Evolutionary conservation across 2,113 vertebrate genomes (phyloP), one percentile per base, ranked within the genome.

Genomic region (Pygoscelis antarcticus): DNA sequence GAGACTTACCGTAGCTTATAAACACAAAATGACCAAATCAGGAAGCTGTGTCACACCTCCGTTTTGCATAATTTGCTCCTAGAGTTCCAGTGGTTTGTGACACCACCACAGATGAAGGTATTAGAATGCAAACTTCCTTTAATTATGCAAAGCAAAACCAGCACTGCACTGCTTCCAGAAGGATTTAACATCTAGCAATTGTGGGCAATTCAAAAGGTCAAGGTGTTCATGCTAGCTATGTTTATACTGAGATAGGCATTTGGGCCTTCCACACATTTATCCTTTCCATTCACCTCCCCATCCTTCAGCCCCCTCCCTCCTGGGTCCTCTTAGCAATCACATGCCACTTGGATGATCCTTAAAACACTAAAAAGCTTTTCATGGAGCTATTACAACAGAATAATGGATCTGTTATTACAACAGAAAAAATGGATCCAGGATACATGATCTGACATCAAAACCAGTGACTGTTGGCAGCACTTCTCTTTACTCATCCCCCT

Each of bases 21-120:
- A 69, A n/a, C 13, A 82, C 58, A 93, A 87, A 92, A 78, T 82
- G 17, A 79, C 70, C 86, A 70, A 71, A 86, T 83, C 93, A 96
- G 96, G 91, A 95, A 90, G 90, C 55, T 94, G 91, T 83, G 77
- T 92, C 94, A 97, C 42, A 32, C 23, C 84, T 91, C 36, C 16
- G 38, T 64, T 92, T 96, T 60, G 74, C 60, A 68, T 96, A 94
- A 96, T 82, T 95, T 87, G 22, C 69, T 87, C 61, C 76, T 62
- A 85, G 88, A 85, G n/a, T 76, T 93, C 65, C 90, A 40, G 83
- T 1, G 34, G 65, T 60, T 97, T 93, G 64, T 81, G 83, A 84
- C 78, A 76, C 49, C 36, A 44, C 57, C 29, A 78, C 72, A 81
- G 44, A 82, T 80, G 64, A 81, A 72, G 47, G 62, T 34, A 66